These are phyloP conservation scores for Platyrinchus mystaceus DNA, from an alignment of 2,797 vertebrate genomes.

Conservation along the genomic window DNA sequence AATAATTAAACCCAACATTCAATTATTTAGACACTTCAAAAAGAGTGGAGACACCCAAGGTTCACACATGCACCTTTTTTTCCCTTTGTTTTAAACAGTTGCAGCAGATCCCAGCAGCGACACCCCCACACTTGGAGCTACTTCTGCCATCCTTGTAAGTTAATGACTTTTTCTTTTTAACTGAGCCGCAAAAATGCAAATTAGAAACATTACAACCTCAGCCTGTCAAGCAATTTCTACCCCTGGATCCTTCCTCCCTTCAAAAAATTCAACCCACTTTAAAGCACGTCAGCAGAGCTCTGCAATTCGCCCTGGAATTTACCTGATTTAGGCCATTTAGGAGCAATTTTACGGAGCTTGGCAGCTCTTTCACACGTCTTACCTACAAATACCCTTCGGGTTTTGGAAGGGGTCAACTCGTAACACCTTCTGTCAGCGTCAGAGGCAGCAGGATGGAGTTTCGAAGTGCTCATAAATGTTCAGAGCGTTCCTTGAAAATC, in stretches of 20 bases:
- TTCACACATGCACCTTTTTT: background rate
- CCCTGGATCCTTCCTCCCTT: background rate
- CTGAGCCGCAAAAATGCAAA: background rate
- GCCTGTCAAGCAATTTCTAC: background rate
- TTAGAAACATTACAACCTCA: background rate
- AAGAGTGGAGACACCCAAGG: background rate
- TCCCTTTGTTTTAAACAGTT: background rate
- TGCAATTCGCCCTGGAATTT: background rate
- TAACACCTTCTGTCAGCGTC: background rate
- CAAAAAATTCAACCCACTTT: background rate
- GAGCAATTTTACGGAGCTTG: background rate
- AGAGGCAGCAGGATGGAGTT: accelerated
- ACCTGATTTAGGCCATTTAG: background rate
- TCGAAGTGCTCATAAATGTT: background rate
- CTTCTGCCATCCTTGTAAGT: background rate
- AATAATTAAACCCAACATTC: background rate
- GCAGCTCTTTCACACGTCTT: background rate
- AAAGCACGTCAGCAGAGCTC: background rate
- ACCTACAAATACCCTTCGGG: background rate
- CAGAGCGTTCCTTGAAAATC: background rate
- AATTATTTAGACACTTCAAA: background rate
- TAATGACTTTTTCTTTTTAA: background rate
- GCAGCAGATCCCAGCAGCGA: background rate
- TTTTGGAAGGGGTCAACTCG: background rate
- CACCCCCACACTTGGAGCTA: background rate